Evolutionary conservation across 2,888 invertebrate species (phyloP).

Genomic region (Phengaris arion): DNA sequence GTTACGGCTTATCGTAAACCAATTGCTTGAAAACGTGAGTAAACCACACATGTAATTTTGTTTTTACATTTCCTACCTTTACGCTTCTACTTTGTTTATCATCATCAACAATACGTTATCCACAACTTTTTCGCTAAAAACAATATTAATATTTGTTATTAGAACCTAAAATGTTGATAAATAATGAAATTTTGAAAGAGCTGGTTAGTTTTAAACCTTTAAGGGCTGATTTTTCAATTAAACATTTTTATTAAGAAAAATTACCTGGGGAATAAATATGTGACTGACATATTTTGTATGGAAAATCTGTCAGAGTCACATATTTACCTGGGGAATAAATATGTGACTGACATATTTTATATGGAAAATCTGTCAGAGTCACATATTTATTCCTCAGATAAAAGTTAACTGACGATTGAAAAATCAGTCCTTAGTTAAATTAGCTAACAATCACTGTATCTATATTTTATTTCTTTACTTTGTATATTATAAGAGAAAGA

Average conservation of each 20-base stretch:
- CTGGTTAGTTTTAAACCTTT: neutral
- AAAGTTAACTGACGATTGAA: too few species aligned
- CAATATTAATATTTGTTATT: neutral
- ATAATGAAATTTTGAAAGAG: neutral
- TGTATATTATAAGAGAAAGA: neutral
- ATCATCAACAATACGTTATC: neutral
- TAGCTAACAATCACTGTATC: neutral
- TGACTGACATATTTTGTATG: too few species aligned
- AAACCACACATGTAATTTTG: neutral
- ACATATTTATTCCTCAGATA: too few species aligned
- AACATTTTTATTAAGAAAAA: too few species aligned
- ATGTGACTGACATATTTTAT: too few species aligned
- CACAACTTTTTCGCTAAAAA: too few species aligned
- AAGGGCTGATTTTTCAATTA: too few species aligned
- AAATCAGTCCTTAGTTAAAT: neutral
- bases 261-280: too few species aligned
- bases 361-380: too few species aligned
- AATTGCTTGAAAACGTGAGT: conserved; percentile 30
- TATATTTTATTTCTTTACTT: neutral
- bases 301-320: too few species aligned
- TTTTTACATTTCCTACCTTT: neutral
- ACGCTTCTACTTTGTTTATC: neutral
- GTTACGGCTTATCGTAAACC: conserved; percentile 28
- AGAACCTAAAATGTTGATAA: neutral
- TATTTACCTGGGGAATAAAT: too few species aligned